Percentiles rank a stretch among this genome's conserved stretches.
These are phyloP conservation scores for Rhabdomys dilectus DNA, from an alignment of 2,113 vertebrate genomes.

Conservation along the genomic window DNA sequence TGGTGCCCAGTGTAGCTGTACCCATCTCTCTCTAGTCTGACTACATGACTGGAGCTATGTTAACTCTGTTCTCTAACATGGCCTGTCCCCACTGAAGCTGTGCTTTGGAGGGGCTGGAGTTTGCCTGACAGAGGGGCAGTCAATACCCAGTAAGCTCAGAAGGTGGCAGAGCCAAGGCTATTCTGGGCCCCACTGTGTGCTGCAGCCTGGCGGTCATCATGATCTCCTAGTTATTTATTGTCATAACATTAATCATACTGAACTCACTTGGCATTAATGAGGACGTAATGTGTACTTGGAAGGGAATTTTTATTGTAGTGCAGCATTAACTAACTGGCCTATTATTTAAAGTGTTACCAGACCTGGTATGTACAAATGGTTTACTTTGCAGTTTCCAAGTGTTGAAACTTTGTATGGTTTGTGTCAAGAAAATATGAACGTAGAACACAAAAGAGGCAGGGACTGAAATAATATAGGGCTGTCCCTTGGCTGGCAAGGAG, in stretches of 20 bases:
- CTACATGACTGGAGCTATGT: not conserved
- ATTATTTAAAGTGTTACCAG: slow-evolving; percentile 93
- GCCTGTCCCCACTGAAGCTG: not conserved
- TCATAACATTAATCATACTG: slow-evolving; percentile 90
- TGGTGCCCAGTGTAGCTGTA: not conserved
- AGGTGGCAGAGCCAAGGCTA: slow-evolving; percentile 3
- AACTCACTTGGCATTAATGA: slow-evolving; percentile 90
- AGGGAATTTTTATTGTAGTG: slow-evolving; percentile 89
- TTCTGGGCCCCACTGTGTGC: slow-evolving; percentile 75
- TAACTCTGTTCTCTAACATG: not conserved
- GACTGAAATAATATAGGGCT: slow-evolving; percentile 25
- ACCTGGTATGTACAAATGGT: slow-evolving; percentile 91
- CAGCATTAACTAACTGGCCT: slow-evolving; percentile 90
- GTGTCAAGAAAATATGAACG: slow-evolving; percentile 88
- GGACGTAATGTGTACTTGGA: slow-evolving; percentile 89
- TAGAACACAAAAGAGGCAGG: slow-evolving; percentile 78
- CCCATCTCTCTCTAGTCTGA: not conserved
- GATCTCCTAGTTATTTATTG: slow-evolving; percentile 87
- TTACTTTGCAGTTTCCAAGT: slow-evolving; percentile 89
- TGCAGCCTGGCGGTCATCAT: slow-evolving; percentile 79
- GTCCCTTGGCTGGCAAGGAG: slow-evolving; percentile 49
- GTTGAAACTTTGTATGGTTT: slow-evolving; percentile 90
- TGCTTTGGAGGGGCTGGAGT: not conserved
- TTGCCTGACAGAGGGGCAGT: not conserved
- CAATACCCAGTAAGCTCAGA: not conserved